Evolutionary conservation across 2,797 vertebrate species (phyloP).

Genomic region (Delichon dasypus): DNA sequence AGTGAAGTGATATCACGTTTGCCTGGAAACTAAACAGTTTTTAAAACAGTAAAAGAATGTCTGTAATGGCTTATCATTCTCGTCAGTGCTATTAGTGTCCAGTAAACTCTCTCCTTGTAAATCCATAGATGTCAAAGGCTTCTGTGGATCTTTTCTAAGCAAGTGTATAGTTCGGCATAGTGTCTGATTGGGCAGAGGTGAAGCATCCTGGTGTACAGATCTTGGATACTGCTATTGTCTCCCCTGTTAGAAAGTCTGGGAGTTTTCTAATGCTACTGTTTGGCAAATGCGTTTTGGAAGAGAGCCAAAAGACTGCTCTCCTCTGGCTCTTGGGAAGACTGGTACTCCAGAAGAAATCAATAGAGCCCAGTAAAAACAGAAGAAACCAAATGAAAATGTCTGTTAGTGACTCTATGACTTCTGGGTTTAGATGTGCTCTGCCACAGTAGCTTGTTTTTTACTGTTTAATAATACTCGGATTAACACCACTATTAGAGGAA

Average conservation of each 20-base stretch:
- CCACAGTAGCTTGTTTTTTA: neutral
- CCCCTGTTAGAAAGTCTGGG: neutral
- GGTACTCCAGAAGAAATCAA: neutral
- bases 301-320: neutral
- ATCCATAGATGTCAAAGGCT: conserved; percentile 11
- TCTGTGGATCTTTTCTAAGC: neutral
- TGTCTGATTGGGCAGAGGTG: neutral
- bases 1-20: neutral
- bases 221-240: neutral
- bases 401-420: neutral
- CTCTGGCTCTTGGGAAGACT: neutral
- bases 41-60: neutral
- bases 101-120: conserved; percentile 7
- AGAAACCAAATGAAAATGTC: neutral
- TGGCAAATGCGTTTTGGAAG: conserved; percentile 6
- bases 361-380: neutral
- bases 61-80: neutral
- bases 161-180: neutral
- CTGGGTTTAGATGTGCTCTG: neutral
- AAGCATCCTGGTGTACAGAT: neutral
- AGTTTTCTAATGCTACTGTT: neutral
- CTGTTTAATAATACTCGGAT: neutral
- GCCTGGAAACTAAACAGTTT: neutral
- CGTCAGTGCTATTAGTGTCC: neutral
- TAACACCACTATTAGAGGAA: neutral